A percentile compares a stretch with the other conserved stretches of the same genome.
These are phyloP conservation scores for Ciona savignyi DNA, from an alignment of 23 tunicate species.

Conservation along the genomic window DNA sequence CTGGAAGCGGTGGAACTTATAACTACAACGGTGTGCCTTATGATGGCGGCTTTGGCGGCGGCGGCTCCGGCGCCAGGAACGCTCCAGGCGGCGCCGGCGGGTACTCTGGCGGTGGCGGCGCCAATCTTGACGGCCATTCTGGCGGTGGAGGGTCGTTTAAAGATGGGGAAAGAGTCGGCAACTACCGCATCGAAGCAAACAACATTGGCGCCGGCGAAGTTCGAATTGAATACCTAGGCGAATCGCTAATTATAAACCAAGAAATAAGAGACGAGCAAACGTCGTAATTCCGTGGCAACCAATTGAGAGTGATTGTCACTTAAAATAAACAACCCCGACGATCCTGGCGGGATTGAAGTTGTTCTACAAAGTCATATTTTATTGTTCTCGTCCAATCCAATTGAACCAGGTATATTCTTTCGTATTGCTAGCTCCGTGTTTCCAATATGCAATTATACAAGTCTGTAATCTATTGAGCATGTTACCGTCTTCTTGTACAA, in stretches of 20 bases:
- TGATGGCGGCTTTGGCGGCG: slow-evolving; percentile 98
- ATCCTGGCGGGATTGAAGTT: too few relatives aligned
- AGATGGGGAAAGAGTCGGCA: slow-evolving; percentile 17
- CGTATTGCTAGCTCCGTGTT: too few relatives aligned
- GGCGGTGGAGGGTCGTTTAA: slow-evolving; percentile 95
- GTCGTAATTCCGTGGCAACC: background rate
- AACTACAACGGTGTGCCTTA: slow-evolving; percentile 18
- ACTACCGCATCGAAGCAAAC: slow-evolving; percentile 32
- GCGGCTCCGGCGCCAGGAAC: slow-evolving; percentile 82
- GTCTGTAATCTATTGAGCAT: too few relatives aligned
- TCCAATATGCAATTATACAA: too few relatives aligned
- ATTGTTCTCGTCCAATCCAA: too few relatives aligned
- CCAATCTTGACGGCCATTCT: slow-evolving; percentile 70
- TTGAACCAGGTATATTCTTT: too few relatives aligned
- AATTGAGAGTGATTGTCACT: background rate
- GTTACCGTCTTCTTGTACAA: too few relatives aligned
- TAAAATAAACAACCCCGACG: background rate
- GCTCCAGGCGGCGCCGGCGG: slow-evolving; percentile 99
- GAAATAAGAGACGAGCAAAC: background rate
- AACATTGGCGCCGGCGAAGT: slow-evolving; percentile 64
- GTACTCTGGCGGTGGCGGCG: slow-evolving; percentile 99
- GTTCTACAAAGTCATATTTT: too few relatives aligned
- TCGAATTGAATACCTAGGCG: slow-evolving; percentile 54
- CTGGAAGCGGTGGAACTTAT: slow-evolving; percentile 58
- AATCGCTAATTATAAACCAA: background rate